Evolutionary conservation across 2,797 vertebrate species (phyloP), one percentile per base, ranked within the genome.

Genomic region (Enteromius paludinosus): DNA sequence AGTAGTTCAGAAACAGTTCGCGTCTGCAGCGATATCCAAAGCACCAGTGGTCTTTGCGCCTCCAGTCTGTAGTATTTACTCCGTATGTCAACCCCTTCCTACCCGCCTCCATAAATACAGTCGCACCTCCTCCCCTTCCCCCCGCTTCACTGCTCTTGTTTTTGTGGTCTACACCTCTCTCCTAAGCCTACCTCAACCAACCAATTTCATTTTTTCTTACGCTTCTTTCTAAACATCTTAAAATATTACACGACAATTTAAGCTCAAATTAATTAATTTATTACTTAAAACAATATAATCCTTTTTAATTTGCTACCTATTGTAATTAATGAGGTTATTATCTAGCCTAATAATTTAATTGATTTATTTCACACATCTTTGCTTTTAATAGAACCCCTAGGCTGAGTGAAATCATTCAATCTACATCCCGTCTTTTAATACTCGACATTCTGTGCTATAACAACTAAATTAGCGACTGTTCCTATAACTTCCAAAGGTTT

Each of bases 41-140:
- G 49, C 64, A 76, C 49, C 78, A 35, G n/a, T 35, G 70, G 64
- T 18, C 76, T 35, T 41, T 65, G 54, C 28, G 35, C 79, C 17
- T 35, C 28, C 20, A n/a, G 56, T 41, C 20, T 47, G 61, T 66
- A 76, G 80, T n/a, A 83, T 88, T 87, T 70, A 78, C 68, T 87
- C 89, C 78, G 90, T 90, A 89, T 88, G 85, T 85, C 86, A 38
- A 66, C 23, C 47, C 35, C 68, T 62, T 38, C 2, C n/a, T 5
- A 20, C 0, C 38, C n/a, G 23, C 68, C 80, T 83, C 87, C 86
- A 85, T 84, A 75, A 79, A 82, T 88, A 84, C 87, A 86, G 73
- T 85, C 76, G 87, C 79, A 0, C 89, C 91, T 84, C 92, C 93
- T 86, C 45, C 25, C 61, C 18, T 25, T 1, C 56, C 38, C 1